Percentiles rank a stretch among this genome's conserved stretches.
Conservation (phyloP, 2,888 invertebrate species). For the Ischnus inquisitorius region DNA sequence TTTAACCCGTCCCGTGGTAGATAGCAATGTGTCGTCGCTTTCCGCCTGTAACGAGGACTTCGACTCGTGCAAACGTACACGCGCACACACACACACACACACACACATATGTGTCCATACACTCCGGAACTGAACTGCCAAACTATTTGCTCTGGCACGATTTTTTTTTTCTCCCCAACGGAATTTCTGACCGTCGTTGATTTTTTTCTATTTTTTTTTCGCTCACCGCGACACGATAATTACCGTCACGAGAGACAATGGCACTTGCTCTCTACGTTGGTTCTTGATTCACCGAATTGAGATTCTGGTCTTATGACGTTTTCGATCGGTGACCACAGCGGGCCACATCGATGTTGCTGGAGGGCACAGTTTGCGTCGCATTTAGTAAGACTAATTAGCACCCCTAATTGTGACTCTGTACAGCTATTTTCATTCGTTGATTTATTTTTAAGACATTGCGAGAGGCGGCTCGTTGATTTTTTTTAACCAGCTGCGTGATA, state of each 20-base stretch:
- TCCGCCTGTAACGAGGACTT: constrained; percentile 41
- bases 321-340: too few species aligned
- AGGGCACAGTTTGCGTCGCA: too few species aligned
- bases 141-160: constrained; percentile 39
- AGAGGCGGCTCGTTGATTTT: too few species aligned
- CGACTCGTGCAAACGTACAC: constrained; percentile 18
- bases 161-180: background rate
- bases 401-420: too few species aligned
- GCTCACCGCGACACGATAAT: constrained; percentile 30
- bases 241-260: constrained; percentile 9
- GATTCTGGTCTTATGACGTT: background rate
- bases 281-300: background rate
- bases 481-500: too few species aligned
- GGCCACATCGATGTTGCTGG: too few species aligned
- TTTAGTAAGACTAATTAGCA: too few species aligned
- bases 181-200: constrained; percentile 28
- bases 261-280: background rate
- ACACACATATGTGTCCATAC: background rate
- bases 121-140: constrained; percentile 23
- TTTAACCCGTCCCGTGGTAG: constrained; percentile 61
- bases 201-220: constrained; percentile 2
- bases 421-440: too few species aligned
- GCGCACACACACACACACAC: background rate
- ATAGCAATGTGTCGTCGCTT: constrained; percentile 60
- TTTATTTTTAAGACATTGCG: too few species aligned